Conservation (phyloP, 2,113 vertebrate species). For the Oryctolagus cuniculus region mOryCun1.1 NC_091432.1:27513501-27514000, state of each 20-base stretch:
- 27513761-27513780: background rate
- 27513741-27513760: background rate
- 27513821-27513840: background rate
- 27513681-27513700: too few relatives aligned
- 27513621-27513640: too few relatives aligned
- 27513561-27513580: too few relatives aligned
- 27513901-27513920: fast-evolving
- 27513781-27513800: background rate
- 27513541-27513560: too few relatives aligned
- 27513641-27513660: too few relatives aligned
- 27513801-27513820: background rate
- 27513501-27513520: too few relatives aligned
- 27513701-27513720: too few relatives aligned
- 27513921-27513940: background rate
- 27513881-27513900: background rate
- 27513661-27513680: too few relatives aligned
- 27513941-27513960: background rate
- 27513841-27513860: background rate
- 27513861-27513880: background rate
- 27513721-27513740: too few relatives aligned
- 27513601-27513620: too few relatives aligned
- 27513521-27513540: too few relatives aligned
- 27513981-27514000: background rate
- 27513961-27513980: background rate
- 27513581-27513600: too few relatives aligned